Conservation (phyloP, 2,113 vertebrate genomes). For the Callaeas wilsoni region DNA sequence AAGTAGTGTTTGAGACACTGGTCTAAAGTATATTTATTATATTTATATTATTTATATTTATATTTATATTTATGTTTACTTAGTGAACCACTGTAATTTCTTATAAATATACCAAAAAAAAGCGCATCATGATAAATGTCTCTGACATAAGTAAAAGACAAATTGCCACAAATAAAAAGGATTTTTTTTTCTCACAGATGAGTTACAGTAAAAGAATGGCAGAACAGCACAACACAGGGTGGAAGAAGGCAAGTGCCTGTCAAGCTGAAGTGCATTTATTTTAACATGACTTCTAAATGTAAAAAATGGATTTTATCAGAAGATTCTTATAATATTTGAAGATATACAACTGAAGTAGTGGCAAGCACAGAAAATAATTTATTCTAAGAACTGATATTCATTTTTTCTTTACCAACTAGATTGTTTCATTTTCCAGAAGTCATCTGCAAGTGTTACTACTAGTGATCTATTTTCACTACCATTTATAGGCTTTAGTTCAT, state of each 20-base stretch:
- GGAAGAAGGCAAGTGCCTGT: not conserved
- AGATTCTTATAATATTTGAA: not conserved
- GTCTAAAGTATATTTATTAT: not conserved
- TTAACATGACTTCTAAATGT: not conserved
- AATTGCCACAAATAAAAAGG: not conserved
- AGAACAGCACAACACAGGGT: not conserved
- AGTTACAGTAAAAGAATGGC: not conserved
- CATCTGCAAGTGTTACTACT: not conserved
- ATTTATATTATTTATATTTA: not conserved
- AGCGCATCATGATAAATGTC: rapidly evolving
- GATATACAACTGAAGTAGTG: not conserved
- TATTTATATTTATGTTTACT: not conserved
- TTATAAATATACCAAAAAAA: not conserved
- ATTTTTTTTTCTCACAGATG: not conserved
- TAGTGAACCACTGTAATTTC: not conserved
- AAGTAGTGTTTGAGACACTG: not conserved
- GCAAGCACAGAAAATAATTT: not conserved
- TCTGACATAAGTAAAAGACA: not conserved
- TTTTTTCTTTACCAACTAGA: not conserved
- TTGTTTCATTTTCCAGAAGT: not conserved
- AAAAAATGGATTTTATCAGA: not conserved
- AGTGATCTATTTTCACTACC: not conserved
- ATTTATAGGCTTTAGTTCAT: not conserved
- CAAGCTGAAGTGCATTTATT: not conserved
- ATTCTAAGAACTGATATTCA: not conserved